Conservation (phyloP, 2,113 vertebrate species). For the Psilopsiagon aurifrons region DNA sequence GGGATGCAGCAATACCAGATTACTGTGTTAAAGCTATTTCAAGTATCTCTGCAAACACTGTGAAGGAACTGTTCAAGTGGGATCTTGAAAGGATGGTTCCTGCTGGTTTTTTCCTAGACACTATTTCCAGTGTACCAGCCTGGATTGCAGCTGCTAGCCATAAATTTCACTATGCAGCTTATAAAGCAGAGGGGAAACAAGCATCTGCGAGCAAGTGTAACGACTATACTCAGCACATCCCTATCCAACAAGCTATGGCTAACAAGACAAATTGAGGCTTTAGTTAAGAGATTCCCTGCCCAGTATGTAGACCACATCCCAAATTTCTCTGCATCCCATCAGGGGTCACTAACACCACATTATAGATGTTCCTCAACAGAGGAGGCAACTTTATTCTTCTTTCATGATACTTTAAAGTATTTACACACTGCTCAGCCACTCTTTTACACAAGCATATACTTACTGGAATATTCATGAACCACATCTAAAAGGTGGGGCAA, state of each 20-base stretch:
- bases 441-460: conserved; percentile 81
- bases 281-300: neutral
- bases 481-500: conserved; percentile 71
- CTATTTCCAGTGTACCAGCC: neutral
- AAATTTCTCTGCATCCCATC: conserved; percentile 61
- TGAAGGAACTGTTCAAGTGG: neutral
- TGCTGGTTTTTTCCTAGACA: neutral
- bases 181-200: neutral
- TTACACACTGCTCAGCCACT: conserved; percentile 87
- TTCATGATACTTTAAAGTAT: conserved; percentile 93
- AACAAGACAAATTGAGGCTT: neutral
- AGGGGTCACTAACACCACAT: conserved; percentile 86
- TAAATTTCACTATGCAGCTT: neutral
- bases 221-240: neutral
- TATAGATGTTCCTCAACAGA: conserved; percentile 80
- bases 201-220: neutral
- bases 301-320: accelerated
- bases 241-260: neutral
- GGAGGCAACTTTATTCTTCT: conserved; percentile 87
- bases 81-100: neutral
- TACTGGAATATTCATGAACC: conserved; percentile 78
- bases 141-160: neutral
- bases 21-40: neutral
- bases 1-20: neutral
- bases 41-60: neutral